phyloP scores from a whole-genome alignment of 2,888 invertebrate genomes.

The Scotopteryx bipunctaria region DNA sequence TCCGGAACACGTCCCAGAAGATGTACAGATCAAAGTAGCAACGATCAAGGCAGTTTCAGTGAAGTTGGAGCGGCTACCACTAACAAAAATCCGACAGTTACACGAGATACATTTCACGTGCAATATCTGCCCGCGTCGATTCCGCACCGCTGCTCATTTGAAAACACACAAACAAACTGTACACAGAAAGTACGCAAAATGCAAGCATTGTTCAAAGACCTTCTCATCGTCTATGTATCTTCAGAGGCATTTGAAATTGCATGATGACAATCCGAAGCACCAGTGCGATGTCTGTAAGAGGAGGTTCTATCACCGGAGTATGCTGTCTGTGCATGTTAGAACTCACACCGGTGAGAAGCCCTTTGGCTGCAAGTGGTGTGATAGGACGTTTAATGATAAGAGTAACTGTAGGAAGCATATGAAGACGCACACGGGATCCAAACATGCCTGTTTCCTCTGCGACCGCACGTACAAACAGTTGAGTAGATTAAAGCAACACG shows the following conservation, averaged over 20 bases:
- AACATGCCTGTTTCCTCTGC: slow-evolving; percentile 2
- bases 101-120: no score
- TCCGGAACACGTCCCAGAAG: no score
- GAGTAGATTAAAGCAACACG: neutral
- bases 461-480: neutral
- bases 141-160: neutral
- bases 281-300: neutral
- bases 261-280: neutral
- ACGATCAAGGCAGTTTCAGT: neutral
- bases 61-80: neutral
- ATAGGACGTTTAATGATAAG: slow-evolving; percentile 4
- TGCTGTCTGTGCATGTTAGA: neutral
- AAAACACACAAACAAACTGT: neutral
- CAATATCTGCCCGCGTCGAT: neutral
- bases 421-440: neutral
- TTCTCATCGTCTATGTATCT: neutral
- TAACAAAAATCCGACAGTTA: neutral
- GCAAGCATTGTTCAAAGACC: neutral
- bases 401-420: slow-evolving; percentile 14
- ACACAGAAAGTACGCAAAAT: neutral
- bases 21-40: no score
- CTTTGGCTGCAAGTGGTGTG: neutral
- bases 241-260: neutral
- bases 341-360: slow-evolving; percentile 12
- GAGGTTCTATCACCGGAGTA: neutral